phyloP scores from a whole-genome alignment of 1,140 invertebrate genomes.

The Apis mellifera region Amel_HAv3.1 CM009945.2:8377501-8378000 shows the following conservation, averaged over 20 bases:
- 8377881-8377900: too few relatives aligned
- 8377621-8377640: background rate
- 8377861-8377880: too few relatives aligned
- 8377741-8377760: background rate
- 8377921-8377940: constrained; percentile 22
- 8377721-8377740: too few relatives aligned
- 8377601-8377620: background rate
- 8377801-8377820: background rate
- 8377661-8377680: background rate
- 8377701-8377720: too few relatives aligned
- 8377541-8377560: constrained; percentile 2
- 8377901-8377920: too few relatives aligned
- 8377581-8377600: constrained; percentile 5
- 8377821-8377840: background rate
- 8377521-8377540: background rate
- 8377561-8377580: constrained; percentile 17
- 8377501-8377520: constrained; percentile 9
- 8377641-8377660: too few relatives aligned
- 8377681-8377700: background rate
- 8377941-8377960: constrained; percentile 34
- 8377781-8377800: background rate
- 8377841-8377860: too few relatives aligned
- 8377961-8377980: background rate
- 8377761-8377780: too few relatives aligned
- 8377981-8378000: background rate